phyloP scores from a whole-genome alignment of 1,140 invertebrate genomes.

The Protaetia brevitarsis region DNA sequence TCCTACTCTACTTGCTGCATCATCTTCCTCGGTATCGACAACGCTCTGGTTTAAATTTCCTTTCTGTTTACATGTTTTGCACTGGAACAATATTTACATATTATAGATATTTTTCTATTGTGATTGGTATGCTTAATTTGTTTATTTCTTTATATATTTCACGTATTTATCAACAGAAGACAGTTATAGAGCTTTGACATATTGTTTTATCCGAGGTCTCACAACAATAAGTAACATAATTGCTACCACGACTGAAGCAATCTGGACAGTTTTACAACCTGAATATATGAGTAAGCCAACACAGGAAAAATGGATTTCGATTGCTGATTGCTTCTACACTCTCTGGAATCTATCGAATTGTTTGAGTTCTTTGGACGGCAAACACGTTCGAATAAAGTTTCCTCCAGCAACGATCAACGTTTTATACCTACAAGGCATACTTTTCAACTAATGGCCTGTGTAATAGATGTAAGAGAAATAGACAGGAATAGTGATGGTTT shows the following conservation, averaged over 20 bases:
- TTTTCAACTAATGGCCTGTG: no score
- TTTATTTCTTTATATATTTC: constrained; percentile 10
- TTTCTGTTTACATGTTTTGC: constrained; percentile 2
- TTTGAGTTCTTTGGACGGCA: constrained; percentile 50
- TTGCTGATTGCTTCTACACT: constrained; percentile 24
- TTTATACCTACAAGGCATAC: no score
- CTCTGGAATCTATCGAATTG: constrained; percentile 48
- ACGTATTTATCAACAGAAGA: constrained; percentile 27
- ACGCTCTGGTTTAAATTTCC: constrained; percentile 13
- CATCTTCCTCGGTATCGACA: constrained; percentile 5
- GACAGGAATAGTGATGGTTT: no score
- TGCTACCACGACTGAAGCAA: constrained; percentile 20
- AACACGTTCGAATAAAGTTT: constrained; percentile 46
- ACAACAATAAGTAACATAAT: constrained; percentile 29
- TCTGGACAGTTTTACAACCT: constrained; percentile 25
- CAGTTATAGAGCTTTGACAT: constrained; percentile 22
- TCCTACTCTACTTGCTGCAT: constrained; percentile 2
- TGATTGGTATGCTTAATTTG: background rate
- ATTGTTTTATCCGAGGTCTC: constrained; percentile 29
- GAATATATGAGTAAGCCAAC: constrained; percentile 30
- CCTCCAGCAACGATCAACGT: constrained; percentile 38
- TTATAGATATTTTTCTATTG: background rate
- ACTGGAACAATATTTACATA: background rate
- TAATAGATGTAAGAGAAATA: no score
- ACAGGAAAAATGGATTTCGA: constrained; percentile 26